These are phyloP conservation scores for Cheilosia variabilis DNA, from an alignment of 2,888 invertebrate genomes.

Conservation along the genomic window DNA sequence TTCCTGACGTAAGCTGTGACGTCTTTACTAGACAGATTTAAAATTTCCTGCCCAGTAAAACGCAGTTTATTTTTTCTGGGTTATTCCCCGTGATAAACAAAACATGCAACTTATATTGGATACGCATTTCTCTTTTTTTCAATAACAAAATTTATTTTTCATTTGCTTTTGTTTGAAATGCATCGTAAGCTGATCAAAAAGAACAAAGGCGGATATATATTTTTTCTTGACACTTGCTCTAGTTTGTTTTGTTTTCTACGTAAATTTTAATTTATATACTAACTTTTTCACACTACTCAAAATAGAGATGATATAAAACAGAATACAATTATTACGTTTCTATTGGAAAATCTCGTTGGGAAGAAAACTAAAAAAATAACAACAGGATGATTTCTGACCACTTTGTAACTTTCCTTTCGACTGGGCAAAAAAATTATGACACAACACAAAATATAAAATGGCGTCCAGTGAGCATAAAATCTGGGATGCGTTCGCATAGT, in stretches of 20 bases:
- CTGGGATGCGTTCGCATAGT: slow-evolving; percentile 38
- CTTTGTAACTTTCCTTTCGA: slow-evolving; percentile 59
- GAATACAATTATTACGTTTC: slow-evolving; percentile 10
- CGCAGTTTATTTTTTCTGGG: slow-evolving; percentile 42
- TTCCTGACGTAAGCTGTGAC: slow-evolving; percentile 73
- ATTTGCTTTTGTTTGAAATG: slow-evolving; percentile 28
- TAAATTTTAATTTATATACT: slow-evolving; percentile 28
- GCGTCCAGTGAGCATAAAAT: slow-evolving; percentile 5
- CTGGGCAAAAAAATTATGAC: slow-evolving; percentile 70
- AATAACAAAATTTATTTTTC: slow-evolving; percentile 55
- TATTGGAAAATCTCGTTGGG: slow-evolving; percentile 25
- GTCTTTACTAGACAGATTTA: slow-evolving; percentile 54
- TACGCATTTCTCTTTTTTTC: slow-evolving; percentile 42
- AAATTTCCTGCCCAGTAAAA: slow-evolving; percentile 33
- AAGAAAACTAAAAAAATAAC: slow-evolving; percentile 62
- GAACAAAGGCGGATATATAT: slow-evolving; percentile 60
- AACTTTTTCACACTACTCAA: slow-evolving; percentile 59
- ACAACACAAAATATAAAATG: slow-evolving; percentile 71
- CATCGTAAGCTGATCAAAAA: slow-evolving; percentile 7
- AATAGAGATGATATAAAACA: slow-evolving; percentile 12
- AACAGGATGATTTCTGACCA: slow-evolving; percentile 40
- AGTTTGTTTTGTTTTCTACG: slow-evolving; percentile 24
- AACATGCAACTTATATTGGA: neutral
- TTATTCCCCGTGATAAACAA: neutral
- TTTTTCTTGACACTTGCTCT: slow-evolving; percentile 61